These are phyloP conservation scores for Drosophila ohnishii DNA, from an alignment of 1,140 invertebrate species.

Conservation along the genomic window DNA sequence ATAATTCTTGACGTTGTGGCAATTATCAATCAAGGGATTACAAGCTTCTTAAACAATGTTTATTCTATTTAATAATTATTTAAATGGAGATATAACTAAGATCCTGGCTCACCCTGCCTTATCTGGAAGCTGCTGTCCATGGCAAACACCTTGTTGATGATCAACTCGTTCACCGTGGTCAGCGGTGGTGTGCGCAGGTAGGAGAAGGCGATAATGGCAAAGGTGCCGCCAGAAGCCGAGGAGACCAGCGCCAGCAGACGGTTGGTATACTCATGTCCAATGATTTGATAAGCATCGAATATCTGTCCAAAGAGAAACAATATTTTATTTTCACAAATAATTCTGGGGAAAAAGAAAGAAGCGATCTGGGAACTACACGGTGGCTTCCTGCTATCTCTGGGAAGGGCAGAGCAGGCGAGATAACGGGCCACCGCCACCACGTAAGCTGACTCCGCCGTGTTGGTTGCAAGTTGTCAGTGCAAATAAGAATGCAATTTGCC, in stretches of 20 bases:
- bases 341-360: not conserved
- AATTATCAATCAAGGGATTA: not conserved
- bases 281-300: constrained; percentile 81
- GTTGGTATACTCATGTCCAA: constrained; percentile 77
- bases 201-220: constrained; percentile 87
- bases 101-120: constrained; percentile 84
- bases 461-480: not conserved
- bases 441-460: constrained; percentile 1
- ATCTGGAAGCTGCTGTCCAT: constrained; percentile 88
- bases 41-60: not conserved
- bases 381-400: not conserved
- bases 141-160: constrained; percentile 87
- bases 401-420: not conserved
- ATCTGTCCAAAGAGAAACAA: constrained; percentile 45
- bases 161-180: constrained; percentile 85
- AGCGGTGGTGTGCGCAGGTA: constrained; percentile 85
- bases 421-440: not conserved
- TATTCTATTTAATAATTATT: too few relatives aligned
- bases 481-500: constrained; percentile 8
- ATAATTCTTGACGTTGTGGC: not conserved
- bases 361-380: not conserved
- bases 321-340: not conserved
- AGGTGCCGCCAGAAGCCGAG: constrained; percentile 84
- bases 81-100: too few relatives aligned
- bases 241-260: constrained; percentile 87